Percentiles rank a stretch among this genome's conserved stretches.
Evolutionary conservation across 1,140 invertebrate species (phyloP).

Genomic region (Zaprionus lachaisei): DNA sequence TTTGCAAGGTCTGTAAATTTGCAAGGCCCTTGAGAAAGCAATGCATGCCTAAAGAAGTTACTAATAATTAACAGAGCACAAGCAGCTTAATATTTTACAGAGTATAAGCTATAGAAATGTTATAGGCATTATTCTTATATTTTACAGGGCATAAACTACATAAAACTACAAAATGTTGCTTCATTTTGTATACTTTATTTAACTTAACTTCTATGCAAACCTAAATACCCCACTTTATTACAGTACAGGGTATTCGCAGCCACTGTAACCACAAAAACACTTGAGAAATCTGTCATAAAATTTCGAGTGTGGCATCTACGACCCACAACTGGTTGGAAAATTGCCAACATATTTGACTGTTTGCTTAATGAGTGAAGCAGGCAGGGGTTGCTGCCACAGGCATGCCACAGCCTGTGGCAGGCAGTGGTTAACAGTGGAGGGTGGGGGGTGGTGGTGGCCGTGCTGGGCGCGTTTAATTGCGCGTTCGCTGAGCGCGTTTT

Average conservation of each 20-base stretch:
- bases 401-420: too few species aligned
- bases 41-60: too few species aligned
- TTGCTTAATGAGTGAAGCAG: conserved; percentile 71
- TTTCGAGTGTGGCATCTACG: conserved; percentile 52
- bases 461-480: conserved; percentile 22
- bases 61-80: too few species aligned
- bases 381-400: conserved; percentile 13
- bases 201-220: neutral
- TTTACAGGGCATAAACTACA: neutral
- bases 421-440: neutral
- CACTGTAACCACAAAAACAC: conserved; percentile 54
- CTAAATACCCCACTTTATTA: neutral
- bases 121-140: too few species aligned
- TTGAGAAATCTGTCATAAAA: conserved; percentile 83
- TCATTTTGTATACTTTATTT: neutral
- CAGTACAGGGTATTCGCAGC: conserved; percentile 8
- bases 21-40: too few species aligned
- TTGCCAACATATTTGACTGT: conserved; percentile 79
- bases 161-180: neutral
- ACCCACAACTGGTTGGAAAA: conserved; percentile 71
- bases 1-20: too few species aligned
- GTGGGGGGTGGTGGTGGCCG: conserved; percentile 5
- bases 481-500: conserved; percentile 37
- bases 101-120: too few species aligned
- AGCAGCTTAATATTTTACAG: too few species aligned